Conservation (phyloP, 2,888 invertebrate genomes). For the Dromius quadrimaculatus region DNA sequence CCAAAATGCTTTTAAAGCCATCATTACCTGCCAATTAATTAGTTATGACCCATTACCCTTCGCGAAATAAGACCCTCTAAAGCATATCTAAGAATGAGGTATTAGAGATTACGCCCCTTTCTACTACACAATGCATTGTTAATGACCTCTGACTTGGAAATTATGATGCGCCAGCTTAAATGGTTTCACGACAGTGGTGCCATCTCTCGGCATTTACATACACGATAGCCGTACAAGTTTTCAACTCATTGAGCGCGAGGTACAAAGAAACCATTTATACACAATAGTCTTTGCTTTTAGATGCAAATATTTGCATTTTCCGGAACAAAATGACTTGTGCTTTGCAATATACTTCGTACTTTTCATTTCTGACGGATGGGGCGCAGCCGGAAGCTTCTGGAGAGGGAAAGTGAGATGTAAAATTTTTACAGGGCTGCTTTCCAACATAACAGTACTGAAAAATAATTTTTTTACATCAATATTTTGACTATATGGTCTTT, state of each 20-base stretch:
- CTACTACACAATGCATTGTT: constrained; percentile 25
- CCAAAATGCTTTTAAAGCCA: neutral
- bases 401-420: too few species aligned
- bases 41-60: constrained; percentile 7
- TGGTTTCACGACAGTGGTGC: constrained; percentile 1
- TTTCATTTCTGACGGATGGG: constrained; percentile 18
- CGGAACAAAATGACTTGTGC: constrained; percentile 41
- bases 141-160: constrained; percentile 34
- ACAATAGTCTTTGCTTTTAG: constrained; percentile 16
- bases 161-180: constrained; percentile 22
- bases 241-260: constrained; percentile 27
- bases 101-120: neutral
- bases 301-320: constrained; percentile 49
- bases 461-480: too few species aligned
- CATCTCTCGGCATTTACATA: constrained; percentile 20
- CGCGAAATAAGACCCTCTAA: neutral
- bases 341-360: constrained; percentile 21
- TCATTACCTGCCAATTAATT: constrained; percentile 36
- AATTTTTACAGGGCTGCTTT: too few species aligned
- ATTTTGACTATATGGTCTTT: too few species aligned
- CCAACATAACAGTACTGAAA: too few species aligned
- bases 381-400: neutral
- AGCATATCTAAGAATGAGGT: too few species aligned
- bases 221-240: constrained; percentile 13
- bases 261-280: constrained; percentile 44